Conservation (phyloP, 2,113 vertebrate species). For the Pagrus major region DNA sequence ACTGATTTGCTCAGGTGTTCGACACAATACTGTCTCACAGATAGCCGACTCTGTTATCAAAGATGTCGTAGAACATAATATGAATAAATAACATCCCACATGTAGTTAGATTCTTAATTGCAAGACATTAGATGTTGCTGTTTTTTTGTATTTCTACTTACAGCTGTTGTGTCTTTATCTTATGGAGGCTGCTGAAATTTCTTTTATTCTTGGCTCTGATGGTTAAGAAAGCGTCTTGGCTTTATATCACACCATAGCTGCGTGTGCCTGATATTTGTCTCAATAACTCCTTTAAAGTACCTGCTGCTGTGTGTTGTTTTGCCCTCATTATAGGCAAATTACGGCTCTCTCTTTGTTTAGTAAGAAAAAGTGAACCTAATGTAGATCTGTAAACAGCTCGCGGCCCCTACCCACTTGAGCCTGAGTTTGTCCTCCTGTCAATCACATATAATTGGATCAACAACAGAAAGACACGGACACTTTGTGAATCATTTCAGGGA, state of each 20-base stretch:
- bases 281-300: slow-evolving; percentile 73
- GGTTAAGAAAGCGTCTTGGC: slow-evolving; percentile 35
- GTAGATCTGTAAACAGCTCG: slow-evolving; percentile 77
- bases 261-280: slow-evolving; percentile 65
- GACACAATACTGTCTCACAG: slow-evolving; percentile 14
- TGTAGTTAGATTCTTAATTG: slow-evolving; percentile 17
- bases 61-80: not conserved
- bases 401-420: slow-evolving; percentile 63
- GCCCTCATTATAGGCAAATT: slow-evolving; percentile 75
- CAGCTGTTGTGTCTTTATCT: slow-evolving; percentile 22
- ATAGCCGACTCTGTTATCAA: not conserved
- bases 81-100: not conserved
- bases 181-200: slow-evolving; percentile 22
- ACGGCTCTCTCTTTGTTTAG: slow-evolving; percentile 64
- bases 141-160: slow-evolving; percentile 1
- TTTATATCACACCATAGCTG: slow-evolving; percentile 47
- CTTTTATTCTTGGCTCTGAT: slow-evolving; percentile 38
- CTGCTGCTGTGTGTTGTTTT: slow-evolving; percentile 59
- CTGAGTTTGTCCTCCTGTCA: slow-evolving; percentile 74
- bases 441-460: slow-evolving; percentile 83
- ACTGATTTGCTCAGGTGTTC: not conserved
- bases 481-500: slow-evolving; percentile 70
- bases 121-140: slow-evolving; percentile 11
- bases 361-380: slow-evolving; percentile 62
- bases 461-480: slow-evolving; percentile 65